Evolutionary conservation across 2,888 invertebrate species (phyloP), one percentile per base, ranked within the genome.

Genomic region (Mellilla xanthometata): DNA sequence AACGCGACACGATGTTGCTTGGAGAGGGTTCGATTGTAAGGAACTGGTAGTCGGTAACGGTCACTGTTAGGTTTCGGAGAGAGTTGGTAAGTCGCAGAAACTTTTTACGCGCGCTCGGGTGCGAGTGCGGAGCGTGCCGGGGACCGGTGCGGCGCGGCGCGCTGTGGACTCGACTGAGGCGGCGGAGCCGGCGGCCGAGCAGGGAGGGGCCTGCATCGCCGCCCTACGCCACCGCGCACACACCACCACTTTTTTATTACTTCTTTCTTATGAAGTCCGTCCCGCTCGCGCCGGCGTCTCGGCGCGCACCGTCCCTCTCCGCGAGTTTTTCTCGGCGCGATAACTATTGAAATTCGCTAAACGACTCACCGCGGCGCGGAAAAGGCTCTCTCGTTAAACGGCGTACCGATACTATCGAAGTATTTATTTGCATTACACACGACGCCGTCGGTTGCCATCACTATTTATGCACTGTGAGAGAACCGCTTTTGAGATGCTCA

Each of bases 261-360:
- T 86, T 86, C 86, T 89, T 87, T 88, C 86, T 81, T 83, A 78
- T 72, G 70, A 72, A 78, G 66, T 68, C 79, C 72, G 74, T 87
- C 87, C 74, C 80, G 73, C 78, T 87, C 85, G 59, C 78, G 72
- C 84, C 57, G 58, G 57, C 49, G 56, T 62, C 65, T 54, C 59
- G 53, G 52, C 62, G 63, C 68, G 68, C 68, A 61, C 71, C 71
- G 69, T 86, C 86, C 69, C 79, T 68, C 69, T 85, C 83, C 60
- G 33, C 63, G 59, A 84, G 87, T 87, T 87, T 88, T 88, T 89
- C 88, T 87, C 83, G 75, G 69, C 75, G 85, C 79, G 88, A 85
- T 89, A 88, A 87, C 88, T 89, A 88, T 89, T 87, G 88, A 89
- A 88, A 88, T 88, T 88, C 85, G 88, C 88, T 88, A 88, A 89